Percentiles rank a stretch among this genome's conserved stretches.
phyloP scores from a whole-genome alignment of 2,888 invertebrate genomes.

The Xanthia icteritia region DNA sequence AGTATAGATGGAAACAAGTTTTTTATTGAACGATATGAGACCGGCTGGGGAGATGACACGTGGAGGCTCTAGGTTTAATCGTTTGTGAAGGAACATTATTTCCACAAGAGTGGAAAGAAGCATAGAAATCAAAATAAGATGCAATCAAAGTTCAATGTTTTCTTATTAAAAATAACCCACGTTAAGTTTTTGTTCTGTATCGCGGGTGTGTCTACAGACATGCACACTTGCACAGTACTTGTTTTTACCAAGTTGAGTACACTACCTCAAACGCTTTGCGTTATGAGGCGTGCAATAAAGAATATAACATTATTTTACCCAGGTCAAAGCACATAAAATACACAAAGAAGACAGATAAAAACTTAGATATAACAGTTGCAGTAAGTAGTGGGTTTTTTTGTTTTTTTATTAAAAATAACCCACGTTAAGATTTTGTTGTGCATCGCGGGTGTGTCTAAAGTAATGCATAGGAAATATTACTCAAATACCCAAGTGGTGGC shows the following conservation, averaged over 20 bases:
- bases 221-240: too few species aligned
- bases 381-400: neutral
- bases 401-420: neutral
- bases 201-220: too few species aligned
- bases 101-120: neutral
- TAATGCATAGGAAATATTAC: neutral
- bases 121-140: neutral
- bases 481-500: neutral
- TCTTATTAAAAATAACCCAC: too few species aligned
- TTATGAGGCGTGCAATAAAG: too few species aligned
- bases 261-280: too few species aligned
- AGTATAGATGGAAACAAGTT: constrained; percentile 52
- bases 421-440: neutral
- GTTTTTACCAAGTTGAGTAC: too few species aligned
- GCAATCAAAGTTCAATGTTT: too few species aligned
- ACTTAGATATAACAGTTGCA: neutral
- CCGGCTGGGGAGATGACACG: constrained; percentile 13
- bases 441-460: neutral
- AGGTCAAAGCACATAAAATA: neutral
- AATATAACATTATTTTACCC: neutral
- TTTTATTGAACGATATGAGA: constrained; percentile 59
- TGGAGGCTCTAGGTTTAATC: neutral
- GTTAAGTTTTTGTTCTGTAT: too few species aligned
- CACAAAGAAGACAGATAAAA: neutral
- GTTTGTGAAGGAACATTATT: neutral